Evolutionary conservation across 2,888 invertebrate species (phyloP), one percentile per base, ranked within the genome.

Genomic region (Trissoscelio sp.): DNA sequence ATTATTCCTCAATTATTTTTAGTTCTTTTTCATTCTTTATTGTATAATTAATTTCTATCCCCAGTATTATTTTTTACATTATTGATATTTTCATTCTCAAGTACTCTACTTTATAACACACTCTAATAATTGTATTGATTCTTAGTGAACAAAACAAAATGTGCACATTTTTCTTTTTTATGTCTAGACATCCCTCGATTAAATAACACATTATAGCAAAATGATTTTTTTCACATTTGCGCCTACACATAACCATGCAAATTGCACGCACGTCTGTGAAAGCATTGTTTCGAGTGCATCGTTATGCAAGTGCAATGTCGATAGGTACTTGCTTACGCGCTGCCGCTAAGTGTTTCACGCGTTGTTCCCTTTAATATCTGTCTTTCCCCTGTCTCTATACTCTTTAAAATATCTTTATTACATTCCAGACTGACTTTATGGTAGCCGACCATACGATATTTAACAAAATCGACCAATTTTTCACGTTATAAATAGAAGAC

Each of bases 321-420:
- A 73, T 62, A 55, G 69, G 69, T 57, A 53, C 39, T 53, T 58
- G 24, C 20, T 22, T 55, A 53, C 51, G 39, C 48, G 55, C 22
- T n/a, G 31, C 12, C 16, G 44, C 28, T 55, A 64, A 75, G 75
- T 75, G 75, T 48, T 75, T 67, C 46, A 48, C 58, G 60, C 60
- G 58, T 60, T 44, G 67, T 58, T 75, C 57, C 67, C 60, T 75
- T 75, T 75, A 48, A 72, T 60, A 51, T 75, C 48, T 24, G 37
- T 12, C 48, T 14, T 66, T 24, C n/a, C 16, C 62, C 28, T 20
- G 42, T 28, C 64, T 37, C 12, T 14, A 7, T 31, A 6, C 14
- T 42, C 14, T 75, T 67, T 53, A 24, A 62, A 60, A 73, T 62
- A 60, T 70, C 58, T 58, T 48, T 51, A 70, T 70, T 22, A 3